Percentiles rank a stretch among this genome's conserved stretches.
Evolutionary conservation across 2,888 invertebrate species (phyloP).

Genomic region (Parasteatoda lunata): DNA sequence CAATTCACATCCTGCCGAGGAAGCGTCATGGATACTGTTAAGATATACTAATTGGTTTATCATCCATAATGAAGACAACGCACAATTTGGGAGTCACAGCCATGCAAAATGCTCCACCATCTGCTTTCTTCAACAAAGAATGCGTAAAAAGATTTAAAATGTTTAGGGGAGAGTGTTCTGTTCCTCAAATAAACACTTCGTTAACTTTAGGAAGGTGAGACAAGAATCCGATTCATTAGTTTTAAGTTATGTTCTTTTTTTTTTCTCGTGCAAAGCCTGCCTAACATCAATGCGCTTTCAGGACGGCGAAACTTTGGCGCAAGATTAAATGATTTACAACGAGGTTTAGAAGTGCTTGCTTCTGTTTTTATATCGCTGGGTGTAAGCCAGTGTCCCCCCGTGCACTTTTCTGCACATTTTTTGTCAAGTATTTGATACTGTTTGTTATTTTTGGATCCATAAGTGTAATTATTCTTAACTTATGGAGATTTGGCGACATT

Average conservation of each 20-base stretch:
- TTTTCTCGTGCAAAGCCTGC: conserved; percentile 31
- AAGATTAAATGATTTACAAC: conserved; percentile 42
- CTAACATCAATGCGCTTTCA: conserved; percentile 35
- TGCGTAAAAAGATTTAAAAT: conserved; percentile 50
- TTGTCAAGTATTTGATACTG: neutral
- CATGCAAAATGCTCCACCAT: neutral
- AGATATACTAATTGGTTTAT: neutral
- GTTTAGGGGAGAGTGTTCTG: conserved; percentile 45
- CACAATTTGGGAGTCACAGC: neutral
- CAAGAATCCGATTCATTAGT: conserved; percentile 47
- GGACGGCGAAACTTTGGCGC: conserved; percentile 3
- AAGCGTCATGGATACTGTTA: neutral
- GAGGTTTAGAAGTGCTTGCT: neutral
- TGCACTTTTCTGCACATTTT: conserved; percentile 5
- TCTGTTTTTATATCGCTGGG: neutral
- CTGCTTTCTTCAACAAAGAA: neutral
- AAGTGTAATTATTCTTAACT: neutral
- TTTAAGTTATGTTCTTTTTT: conserved; percentile 46
- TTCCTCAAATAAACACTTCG: conserved; percentile 59
- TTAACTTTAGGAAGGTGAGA: conserved; percentile 48
- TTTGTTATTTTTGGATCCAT: neutral
- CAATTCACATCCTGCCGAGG: neutral
- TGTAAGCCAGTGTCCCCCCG: neutral
- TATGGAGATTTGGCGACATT: neutral
- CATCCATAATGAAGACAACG: neutral